Evolutionary conservation across 92 coral and sea anemone species (phyloP), one percentile per base, ranked within the genome.

Genomic region (Porites divaricata): DNA sequence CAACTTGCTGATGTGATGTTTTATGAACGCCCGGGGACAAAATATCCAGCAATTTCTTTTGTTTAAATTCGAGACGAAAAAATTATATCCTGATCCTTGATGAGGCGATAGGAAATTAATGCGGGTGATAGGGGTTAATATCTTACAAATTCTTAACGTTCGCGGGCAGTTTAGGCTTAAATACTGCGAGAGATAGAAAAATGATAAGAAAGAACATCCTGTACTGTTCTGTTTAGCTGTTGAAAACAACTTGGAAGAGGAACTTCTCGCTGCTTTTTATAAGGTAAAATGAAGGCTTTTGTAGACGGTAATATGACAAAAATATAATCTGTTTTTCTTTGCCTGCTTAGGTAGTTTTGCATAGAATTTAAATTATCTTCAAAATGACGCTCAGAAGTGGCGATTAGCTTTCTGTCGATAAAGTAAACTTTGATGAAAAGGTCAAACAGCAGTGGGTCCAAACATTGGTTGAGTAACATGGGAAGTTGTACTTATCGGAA

Each of bases 101-200:
- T 19, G 59, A 21, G 75, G 84, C 66, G 19, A 52, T 16, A 70
- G 85, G 76, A 80, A 69, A 80, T 80, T 77, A 21, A 67, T 8
- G 41, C 69, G 23, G 12, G 50, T 9, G 81, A 8, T 17, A 23
- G 8, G 23, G 22, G 5, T 54, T 56, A 12, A 54, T 54, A 13
- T 11, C 59, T 11, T 11, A 54, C 4, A 54, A 54, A 35, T 3
- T 35, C 45, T 35, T 11, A 11, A 13, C 3, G 9, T 54, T 54
- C 16, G 16, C n/a, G n/a, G n/a, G 14, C 12, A 54, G 59, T 54
- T 11, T 8, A 54, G 59, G 59, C 10, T 54, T 54, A 54, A 54
- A 54, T 9, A 54, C 17, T 54, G 14, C 14, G 4, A 11, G 59
- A 15, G 59, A 11, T 54, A 54, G 59, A 11, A 54, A 54, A 11